Conservation (phyloP, 2,797 vertebrate genomes). For the Picus viridis region DNA sequence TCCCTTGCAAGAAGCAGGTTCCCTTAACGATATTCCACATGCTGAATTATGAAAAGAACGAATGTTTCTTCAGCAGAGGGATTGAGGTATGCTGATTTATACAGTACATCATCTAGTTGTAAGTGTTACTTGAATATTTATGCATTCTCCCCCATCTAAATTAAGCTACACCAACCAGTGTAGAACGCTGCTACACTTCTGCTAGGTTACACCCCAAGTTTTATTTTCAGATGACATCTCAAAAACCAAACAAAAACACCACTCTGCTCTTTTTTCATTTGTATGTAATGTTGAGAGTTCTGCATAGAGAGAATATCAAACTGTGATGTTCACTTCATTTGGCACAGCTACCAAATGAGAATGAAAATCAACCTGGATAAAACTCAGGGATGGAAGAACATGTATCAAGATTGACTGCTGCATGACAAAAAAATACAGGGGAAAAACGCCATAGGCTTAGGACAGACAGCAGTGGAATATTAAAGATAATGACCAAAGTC, state of each 20-base stretch:
- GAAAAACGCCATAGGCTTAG: background rate
- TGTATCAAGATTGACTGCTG: background rate
- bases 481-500: background rate
- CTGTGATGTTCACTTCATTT: background rate
- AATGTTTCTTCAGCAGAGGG: too few relatives aligned
- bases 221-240: background rate
- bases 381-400: background rate
- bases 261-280: background rate
- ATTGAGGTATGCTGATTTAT: background rate
- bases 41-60: background rate
- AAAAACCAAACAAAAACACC: background rate
- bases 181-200: background rate
- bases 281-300: background rate
- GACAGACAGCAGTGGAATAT: background rate
- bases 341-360: background rate
- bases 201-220: background rate
- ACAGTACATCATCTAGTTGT: fast-evolving
- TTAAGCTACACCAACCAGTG: background rate
- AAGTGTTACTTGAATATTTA: fast-evolving
- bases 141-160: background rate
- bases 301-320: background rate
- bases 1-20: background rate
- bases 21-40: background rate
- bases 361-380: background rate
- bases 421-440: background rate